phyloP scores from a whole-genome alignment of 2,113 vertebrate genomes.

The Picathartes gymnocephalus region DNA sequence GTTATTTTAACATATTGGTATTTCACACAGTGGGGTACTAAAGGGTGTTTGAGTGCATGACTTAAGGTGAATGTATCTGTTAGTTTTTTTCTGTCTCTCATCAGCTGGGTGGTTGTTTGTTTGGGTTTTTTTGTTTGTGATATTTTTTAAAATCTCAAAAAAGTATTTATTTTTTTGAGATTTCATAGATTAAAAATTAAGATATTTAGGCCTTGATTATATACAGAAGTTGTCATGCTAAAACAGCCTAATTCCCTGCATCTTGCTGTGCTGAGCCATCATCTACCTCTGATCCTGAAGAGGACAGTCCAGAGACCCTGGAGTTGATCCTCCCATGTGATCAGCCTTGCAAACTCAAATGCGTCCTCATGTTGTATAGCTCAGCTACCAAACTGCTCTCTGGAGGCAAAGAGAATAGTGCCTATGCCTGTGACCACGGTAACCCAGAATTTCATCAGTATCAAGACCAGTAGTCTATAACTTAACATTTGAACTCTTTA shows the following conservation, averaged over 20 bases:
- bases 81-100: background rate
- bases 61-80: background rate
- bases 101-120: background rate
- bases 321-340: background rate
- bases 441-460: conserved; percentile 14
- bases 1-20: background rate
- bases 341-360: background rate
- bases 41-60: background rate
- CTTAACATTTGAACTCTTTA: conserved; percentile 33
- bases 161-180: background rate
- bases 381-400: background rate
- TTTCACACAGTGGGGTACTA: background rate
- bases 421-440: background rate
- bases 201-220: background rate
- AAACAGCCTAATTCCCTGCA: background rate
- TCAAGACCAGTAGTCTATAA: conserved; percentile 20
- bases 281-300: background rate
- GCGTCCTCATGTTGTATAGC: background rate
- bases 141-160: background rate
- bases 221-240: background rate
- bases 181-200: background rate
- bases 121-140: background rate
- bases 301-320: background rate
- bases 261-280: background rate
- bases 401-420: background rate